Conservation (phyloP, 2,113 vertebrate species). For the Leucopternis melanops region DNA sequence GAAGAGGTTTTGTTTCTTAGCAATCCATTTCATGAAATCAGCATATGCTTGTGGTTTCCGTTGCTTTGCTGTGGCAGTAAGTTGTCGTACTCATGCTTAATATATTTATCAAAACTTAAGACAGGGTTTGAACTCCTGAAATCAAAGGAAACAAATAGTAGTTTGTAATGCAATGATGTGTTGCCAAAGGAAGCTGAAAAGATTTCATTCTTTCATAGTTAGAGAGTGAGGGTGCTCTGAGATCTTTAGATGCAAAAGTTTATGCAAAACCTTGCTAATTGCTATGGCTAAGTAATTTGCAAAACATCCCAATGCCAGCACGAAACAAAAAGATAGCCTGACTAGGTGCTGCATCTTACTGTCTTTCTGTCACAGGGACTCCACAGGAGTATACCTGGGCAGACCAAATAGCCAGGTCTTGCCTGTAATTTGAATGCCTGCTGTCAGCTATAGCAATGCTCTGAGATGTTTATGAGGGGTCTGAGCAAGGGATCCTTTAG, state of each 20-base stretch:
- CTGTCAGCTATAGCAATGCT: not conserved
- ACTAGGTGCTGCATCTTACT: not conserved
- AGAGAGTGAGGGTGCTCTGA: not conserved
- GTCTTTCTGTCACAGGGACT: not conserved
- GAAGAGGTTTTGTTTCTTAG: not conserved
- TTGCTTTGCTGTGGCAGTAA: not conserved
- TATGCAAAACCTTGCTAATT: not conserved
- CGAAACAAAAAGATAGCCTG: not conserved
- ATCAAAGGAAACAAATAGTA: not conserved
- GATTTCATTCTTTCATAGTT: not conserved
- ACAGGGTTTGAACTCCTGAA: not conserved
- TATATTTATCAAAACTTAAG: not conserved
- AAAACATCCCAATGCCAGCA: not conserved
- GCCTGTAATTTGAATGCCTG: not conserved
- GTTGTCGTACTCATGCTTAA: not conserved
- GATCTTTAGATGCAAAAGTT: not conserved
- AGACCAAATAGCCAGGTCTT: not conserved
- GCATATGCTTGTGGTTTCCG: accelerated
- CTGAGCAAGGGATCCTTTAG: not conserved
- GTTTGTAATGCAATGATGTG: not conserved
- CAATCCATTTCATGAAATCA: not conserved
- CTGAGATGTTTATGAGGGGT: not conserved
- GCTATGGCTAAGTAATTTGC: not conserved
- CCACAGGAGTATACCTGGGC: too few relatives aligned
- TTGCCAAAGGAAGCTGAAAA: not conserved